Conservation (phyloP, 2,888 invertebrate species). For the Acholoe squamosa region DNA sequence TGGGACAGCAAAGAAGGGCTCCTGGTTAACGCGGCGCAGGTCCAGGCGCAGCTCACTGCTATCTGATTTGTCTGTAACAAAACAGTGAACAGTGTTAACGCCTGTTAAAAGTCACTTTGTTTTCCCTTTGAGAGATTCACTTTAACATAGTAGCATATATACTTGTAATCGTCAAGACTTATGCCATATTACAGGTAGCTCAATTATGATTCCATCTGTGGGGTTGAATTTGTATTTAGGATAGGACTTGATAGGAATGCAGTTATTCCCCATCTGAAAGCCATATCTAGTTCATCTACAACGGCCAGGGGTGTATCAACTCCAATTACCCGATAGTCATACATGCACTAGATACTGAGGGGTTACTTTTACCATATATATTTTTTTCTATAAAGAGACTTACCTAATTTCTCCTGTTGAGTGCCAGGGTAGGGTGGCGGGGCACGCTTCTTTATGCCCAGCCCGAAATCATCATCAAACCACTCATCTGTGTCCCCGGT, state of each 20-base stretch:
- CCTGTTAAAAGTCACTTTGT: background rate
- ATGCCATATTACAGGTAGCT: too few relatives aligned
- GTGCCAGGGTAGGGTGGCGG: slow-evolving; percentile 87
- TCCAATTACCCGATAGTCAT: too few relatives aligned
- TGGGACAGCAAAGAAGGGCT: slow-evolving; percentile 78
- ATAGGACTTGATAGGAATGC: too few relatives aligned
- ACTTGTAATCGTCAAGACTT: too few relatives aligned
- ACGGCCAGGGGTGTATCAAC: too few relatives aligned
- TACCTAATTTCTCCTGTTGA: slow-evolving; percentile 69
- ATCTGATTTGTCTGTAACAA: slow-evolving; percentile 50
- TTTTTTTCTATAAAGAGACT: background rate
- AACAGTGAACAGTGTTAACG: background rate
- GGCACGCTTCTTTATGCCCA: slow-evolving; percentile 87
- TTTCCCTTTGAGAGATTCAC: too few relatives aligned
- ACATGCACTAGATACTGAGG: too few relatives aligned
- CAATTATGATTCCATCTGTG: too few relatives aligned
- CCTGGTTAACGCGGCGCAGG: slow-evolving; percentile 72
- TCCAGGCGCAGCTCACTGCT: slow-evolving; percentile 66
- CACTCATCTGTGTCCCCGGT: slow-evolving; percentile 73
- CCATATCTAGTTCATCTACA: too few relatives aligned
- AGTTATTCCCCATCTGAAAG: too few relatives aligned
- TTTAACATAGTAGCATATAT: too few relatives aligned
- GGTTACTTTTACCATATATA: background rate
- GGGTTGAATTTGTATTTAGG: too few relatives aligned
- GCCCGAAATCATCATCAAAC: slow-evolving; percentile 80